These are phyloP conservation scores for Atrichornis clamosus DNA, from an alignment of 2,113 vertebrate species.

Conservation along the genomic window DNA sequence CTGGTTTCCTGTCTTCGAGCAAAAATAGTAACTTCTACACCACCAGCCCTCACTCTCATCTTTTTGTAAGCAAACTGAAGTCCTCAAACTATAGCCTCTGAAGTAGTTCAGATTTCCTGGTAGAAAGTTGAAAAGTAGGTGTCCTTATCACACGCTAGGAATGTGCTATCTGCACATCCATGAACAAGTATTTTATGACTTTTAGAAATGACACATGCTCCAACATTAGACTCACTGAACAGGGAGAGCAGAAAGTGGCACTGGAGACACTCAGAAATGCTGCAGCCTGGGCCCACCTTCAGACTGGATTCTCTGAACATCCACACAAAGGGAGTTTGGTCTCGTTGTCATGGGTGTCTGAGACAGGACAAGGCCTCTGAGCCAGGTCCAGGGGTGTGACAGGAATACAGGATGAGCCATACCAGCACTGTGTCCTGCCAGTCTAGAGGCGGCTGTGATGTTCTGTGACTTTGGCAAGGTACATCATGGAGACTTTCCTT, in stretches of 20 bases:
- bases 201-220: background rate
- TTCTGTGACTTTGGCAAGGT: background rate
- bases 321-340: background rate
- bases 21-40: background rate
- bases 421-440: background rate
- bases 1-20: background rate
- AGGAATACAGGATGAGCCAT: background rate
- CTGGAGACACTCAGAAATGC: background rate
- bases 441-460: background rate
- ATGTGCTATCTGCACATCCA: background rate
- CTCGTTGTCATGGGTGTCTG: background rate
- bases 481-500: background rate
- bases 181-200: background rate
- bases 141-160: background rate
- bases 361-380: background rate
- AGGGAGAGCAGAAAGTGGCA: background rate
- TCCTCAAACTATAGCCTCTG: background rate
- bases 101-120: background rate
- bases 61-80: background rate
- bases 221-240: background rate
- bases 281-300: background rate
- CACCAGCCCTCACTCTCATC: background rate
- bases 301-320: background rate
- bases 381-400: accelerated
- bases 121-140: background rate